These are phyloP conservation scores for Zaprionus ornatus DNA, from an alignment of 1,140 invertebrate genomes.

Conservation along the genomic window DNA sequence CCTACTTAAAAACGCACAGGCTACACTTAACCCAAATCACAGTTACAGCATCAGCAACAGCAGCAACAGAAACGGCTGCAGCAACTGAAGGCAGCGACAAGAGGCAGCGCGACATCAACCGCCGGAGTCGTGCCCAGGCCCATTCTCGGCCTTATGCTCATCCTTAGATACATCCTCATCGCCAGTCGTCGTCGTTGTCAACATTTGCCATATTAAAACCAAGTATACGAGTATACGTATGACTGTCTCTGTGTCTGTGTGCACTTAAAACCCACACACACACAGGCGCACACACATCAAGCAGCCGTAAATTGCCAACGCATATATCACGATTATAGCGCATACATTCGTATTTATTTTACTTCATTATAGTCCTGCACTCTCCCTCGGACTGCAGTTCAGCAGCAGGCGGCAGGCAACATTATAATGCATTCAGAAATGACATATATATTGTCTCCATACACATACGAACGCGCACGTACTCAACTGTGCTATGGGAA, in stretches of 20 bases:
- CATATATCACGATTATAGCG: slow-evolving; percentile 77
- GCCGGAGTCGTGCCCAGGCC: slow-evolving; percentile 19
- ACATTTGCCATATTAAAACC: slow-evolving; percentile 68
- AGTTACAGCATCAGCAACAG: slow-evolving; percentile 37
- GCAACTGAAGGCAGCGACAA: slow-evolving; percentile 13
- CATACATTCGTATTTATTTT: slow-evolving; percentile 74
- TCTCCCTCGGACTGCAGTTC: slow-evolving; percentile 21
- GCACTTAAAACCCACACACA: slow-evolving; percentile 42
- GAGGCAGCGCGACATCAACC: slow-evolving; percentile 51
- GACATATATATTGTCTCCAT: slow-evolving; percentile 24
- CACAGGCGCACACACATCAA: slow-evolving; percentile 30
- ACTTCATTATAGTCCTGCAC: slow-evolving; percentile 64
- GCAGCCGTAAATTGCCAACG: slow-evolving; percentile 72
- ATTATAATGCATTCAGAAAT: slow-evolving; percentile 38
- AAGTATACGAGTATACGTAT: slow-evolving; percentile 28
- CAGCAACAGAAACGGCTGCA: slow-evolving; percentile 32
- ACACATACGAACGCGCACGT: neutral
- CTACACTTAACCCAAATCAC: slow-evolving; percentile 81
- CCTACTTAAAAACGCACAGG: slow-evolving; percentile 78
- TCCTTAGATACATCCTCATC: slow-evolving; percentile 55
- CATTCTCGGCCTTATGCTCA: slow-evolving; percentile 26
- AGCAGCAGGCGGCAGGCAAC: slow-evolving; percentile 8
- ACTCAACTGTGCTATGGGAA: neutral
- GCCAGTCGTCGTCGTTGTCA: slow-evolving; percentile 50
- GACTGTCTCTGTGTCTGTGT: slow-evolving; percentile 28